These are phyloP conservation scores for Falco biarmicus DNA, from an alignment of 2,797 vertebrate species.

Conservation along the genomic window DNA sequence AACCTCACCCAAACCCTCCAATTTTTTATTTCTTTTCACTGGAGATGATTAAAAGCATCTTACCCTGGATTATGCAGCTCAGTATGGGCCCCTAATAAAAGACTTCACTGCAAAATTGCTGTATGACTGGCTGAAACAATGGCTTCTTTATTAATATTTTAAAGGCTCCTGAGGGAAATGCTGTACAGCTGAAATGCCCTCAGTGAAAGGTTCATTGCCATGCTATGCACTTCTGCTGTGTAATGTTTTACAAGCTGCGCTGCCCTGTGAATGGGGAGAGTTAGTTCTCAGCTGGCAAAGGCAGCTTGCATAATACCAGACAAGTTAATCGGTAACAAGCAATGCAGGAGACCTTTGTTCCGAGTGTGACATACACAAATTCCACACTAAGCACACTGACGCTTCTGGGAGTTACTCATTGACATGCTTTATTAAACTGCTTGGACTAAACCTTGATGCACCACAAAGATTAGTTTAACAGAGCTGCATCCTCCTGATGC, in stretches of 20 bases:
- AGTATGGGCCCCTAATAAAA: slow-evolving; percentile 1
- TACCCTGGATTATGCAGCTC: slow-evolving; percentile 20
- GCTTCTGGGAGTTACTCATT: slow-evolving; percentile 69
- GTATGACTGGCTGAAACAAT: slow-evolving; percentile 37
- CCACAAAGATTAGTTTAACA: not conserved
- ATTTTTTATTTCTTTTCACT: slow-evolving; percentile 19
- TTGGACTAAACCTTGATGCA: not conserved
- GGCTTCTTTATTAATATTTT: slow-evolving; percentile 47
- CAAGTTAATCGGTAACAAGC: slow-evolving; percentile 74
- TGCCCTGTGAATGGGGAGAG: slow-evolving; percentile 39
- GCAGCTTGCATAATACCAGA: slow-evolving; percentile 41
- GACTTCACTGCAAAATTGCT: slow-evolving; percentile 24
- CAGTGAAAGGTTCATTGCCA: slow-evolving; percentile 46
- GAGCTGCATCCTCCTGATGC: not conserved
- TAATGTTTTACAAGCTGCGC: slow-evolving; percentile 42
- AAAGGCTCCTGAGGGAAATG: slow-evolving; percentile 52
- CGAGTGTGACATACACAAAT: slow-evolving; percentile 28
- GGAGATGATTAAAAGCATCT: slow-evolving; percentile 34
- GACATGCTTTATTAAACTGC: slow-evolving; percentile 52
- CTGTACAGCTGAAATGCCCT: slow-evolving; percentile 1
- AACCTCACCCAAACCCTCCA: not conserved
- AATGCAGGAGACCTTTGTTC: slow-evolving; percentile 75
- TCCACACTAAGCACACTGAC: slow-evolving; percentile 56
- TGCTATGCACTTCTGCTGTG: slow-evolving; percentile 27
- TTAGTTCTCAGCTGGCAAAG: slow-evolving; percentile 14